Evolutionary conservation across 2,113 vertebrate species (phyloP), one percentile per base, ranked within the genome.

Genomic region (Helogale parvula): DNA sequence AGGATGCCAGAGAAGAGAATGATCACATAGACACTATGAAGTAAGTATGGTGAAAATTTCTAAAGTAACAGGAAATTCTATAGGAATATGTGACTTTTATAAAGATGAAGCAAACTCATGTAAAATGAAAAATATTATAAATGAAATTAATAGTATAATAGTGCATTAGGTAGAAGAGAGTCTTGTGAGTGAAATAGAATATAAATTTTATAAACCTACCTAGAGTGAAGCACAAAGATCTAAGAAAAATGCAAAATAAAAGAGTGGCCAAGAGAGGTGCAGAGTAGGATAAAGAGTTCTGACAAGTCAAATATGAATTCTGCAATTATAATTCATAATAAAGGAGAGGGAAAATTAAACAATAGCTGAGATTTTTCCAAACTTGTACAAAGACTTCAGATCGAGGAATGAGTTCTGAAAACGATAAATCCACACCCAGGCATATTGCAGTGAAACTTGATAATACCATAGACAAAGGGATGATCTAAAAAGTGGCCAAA

Each of bases 41-140:
- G n/a, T 77, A 93, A 66, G 16, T 7, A 52, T 72, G 17, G 29
- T 63, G 82, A 87, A 93, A 93, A 81, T 82, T 50, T 77, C 69
- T 76, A 45, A 80, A 66, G 38, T 63, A 25, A 84, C 14, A 66
- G 68, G 33, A 16, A 90, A 93, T 16, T 31, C 9, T 33, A 54
- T 80, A 65, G 89, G 29, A 76, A 57, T 17, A 88, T 25, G 1
- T 76, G 12, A 15, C 65, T 80, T 77, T 77, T 33, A 41, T 31
- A 81, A 80, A 60, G 54, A 65, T 79, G 52, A 82, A 80, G 54
- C 54, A 93, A 23, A 82, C 63, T 27, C 38, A 82, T 45, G 9
- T 87, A 54, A 86, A 69, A 77, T 83, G 31, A 94, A 94, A 91
- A 96, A 38, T 38, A 57, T 10, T n/a, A 27, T 92, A 25, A 79